phyloP scores from a whole-genome alignment of 1,140 invertebrate genomes.

The Zaprionus africanus region DNA sequence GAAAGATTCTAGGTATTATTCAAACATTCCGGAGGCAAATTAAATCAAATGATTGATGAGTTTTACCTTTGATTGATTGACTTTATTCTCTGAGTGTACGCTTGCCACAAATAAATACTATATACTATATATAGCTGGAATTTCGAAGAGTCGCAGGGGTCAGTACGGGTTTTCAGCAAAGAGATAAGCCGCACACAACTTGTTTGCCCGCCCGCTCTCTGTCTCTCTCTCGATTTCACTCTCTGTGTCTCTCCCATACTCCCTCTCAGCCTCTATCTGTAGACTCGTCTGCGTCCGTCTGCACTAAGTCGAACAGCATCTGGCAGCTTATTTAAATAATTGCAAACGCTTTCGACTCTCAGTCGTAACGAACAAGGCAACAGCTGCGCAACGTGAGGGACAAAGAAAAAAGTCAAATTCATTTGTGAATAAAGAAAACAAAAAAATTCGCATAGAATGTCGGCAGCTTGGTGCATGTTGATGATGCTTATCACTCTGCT shows the following conservation, averaged over 20 bases:
- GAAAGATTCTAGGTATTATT: neutral
- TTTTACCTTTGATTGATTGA: neutral
- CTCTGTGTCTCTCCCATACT: neutral
- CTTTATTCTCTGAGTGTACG: neutral
- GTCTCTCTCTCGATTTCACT: conserved; percentile 3
- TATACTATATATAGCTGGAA: neutral
- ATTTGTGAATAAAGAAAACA: conserved; percentile 15
- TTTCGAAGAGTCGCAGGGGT: conserved; percentile 7
- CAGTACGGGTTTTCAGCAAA: neutral
- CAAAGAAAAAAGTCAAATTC: conserved; percentile 30
- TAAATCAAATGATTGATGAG: neutral
- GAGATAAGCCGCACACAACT: conserved; percentile 33
- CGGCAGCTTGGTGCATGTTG: conserved; percentile 22
- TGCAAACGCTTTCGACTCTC: conserved; percentile 34
- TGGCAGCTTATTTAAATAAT: conserved; percentile 68
- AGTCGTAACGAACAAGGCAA: conserved; percentile 44
- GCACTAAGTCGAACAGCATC: conserved; percentile 36
- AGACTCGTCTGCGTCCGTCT: neutral
- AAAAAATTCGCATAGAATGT: conserved; percentile 35
- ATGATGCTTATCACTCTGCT: conserved; percentile 35
- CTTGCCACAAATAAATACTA: neutral
- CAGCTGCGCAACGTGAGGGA: conserved; percentile 15
- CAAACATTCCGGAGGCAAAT: neutral
- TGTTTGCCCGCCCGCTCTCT: neutral
- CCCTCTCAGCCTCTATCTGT: neutral